phyloP scores from a whole-genome alignment of 53 echinoderm and acorn worm genomes.

The Arbacia lixula region DNA sequence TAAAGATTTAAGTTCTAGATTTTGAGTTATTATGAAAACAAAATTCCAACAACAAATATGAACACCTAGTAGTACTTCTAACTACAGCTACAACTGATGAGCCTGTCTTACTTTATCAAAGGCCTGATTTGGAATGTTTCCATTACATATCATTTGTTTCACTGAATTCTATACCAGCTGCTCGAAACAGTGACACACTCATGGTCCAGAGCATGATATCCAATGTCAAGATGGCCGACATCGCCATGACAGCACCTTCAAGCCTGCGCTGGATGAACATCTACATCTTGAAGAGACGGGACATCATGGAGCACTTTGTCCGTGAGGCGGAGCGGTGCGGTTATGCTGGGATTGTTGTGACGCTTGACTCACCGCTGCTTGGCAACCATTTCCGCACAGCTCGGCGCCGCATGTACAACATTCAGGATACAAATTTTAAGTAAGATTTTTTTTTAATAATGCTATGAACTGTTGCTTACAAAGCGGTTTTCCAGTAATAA shows the following conservation, averaged over 20 bases:
- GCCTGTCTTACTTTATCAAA: too few relatives aligned
- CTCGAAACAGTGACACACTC: neutral
- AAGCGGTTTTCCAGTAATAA: neutral
- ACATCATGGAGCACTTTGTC: constrained; percentile 20
- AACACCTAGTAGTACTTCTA: too few relatives aligned
- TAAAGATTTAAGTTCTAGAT: too few relatives aligned
- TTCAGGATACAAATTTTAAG: neutral
- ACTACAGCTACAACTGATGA: too few relatives aligned
- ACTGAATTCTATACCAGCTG: neutral
- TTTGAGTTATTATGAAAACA: too few relatives aligned
- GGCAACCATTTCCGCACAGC: constrained; percentile 14
- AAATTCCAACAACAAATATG: too few relatives aligned
- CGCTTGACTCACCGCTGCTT: constrained; percentile 3
- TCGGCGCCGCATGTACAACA: neutral
- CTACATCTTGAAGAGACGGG: constrained; percentile 22
- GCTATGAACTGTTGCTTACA: neutral
- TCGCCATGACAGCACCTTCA: constrained; percentile 1
- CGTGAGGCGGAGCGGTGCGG: constrained; percentile 26
- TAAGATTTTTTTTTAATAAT: neutral
- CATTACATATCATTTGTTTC: neutral
- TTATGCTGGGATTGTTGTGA: neutral
- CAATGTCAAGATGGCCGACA: constrained; percentile 15
- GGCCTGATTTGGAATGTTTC: too few relatives aligned
- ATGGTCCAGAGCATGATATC: constrained; percentile 25
- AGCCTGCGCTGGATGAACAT: neutral